Base-by-base conservation (phyloP, 2,113 vertebrate species). In the Tenebrosternarchus preto region DNA sequence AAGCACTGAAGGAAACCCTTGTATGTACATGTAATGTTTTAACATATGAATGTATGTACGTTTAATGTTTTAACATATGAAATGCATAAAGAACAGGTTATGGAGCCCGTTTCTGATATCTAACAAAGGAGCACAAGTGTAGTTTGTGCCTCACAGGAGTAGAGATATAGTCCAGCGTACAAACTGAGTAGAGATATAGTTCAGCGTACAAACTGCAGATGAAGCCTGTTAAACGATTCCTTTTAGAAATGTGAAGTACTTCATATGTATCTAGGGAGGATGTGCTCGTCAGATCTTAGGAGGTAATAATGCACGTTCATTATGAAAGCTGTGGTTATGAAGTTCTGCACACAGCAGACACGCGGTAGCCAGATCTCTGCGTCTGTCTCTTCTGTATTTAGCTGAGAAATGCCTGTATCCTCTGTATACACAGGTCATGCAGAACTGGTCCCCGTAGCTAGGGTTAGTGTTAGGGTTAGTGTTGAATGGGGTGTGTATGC, bases 381-480 rank as follows among this genome's bases (percentile, higher is more conserved):
- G 31, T 20, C 6, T 64, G 11, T 19, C 19, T 67, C 29, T 20
- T 19, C 63, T 20, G 3, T 33, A 20, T 67, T 31, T 64, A 31
- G 63, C 12, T 68, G 31, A 33, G 64, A 20, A 39, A 39, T 39
- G 31, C 31, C 20, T 11, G 12, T 36, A 68, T 68, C 31, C 33
- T 68, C 25, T 56, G 27, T 31, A 31, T 27, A 56, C 17, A 15
- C 56, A 16, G 66, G 61, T 59, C 31, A 74, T 29, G 46, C 66
- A 2, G 33, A 74, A 80, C 71, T 72, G 74, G 78, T 80, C n/a
- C n/a, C n/a, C n/a, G n/a, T n/a, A n/a, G n/a, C n/a, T 80, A 24
- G 11, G 43, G 5, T 9, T 9, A 55, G 43, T 80, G 78, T 80
- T 80, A 24, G 11, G 43, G 5, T 9, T 9, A 55, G 43, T 56